Percentiles rank a stretch among this genome's conserved stretches.
phyloP scores from a whole-genome alignment of 2,797 vertebrate species.

The Xenentodon cancila region DNA sequence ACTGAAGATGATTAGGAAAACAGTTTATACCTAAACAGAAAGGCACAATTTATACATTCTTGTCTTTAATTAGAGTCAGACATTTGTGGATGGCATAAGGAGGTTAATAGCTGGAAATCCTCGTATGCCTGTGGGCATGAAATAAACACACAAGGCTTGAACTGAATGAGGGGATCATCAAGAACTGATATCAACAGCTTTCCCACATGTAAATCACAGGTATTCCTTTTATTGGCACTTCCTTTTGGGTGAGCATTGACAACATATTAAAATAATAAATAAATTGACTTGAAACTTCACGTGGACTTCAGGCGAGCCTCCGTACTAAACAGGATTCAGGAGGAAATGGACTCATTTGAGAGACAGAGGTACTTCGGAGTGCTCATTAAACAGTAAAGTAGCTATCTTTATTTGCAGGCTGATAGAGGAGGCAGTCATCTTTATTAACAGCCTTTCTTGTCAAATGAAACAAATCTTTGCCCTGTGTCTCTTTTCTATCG shows the following conservation, averaged over 20 bases:
- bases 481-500: neutral
- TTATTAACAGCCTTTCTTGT: slow-evolving; percentile 60
- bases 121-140: too few relatives aligned
- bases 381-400: slow-evolving; percentile 69
- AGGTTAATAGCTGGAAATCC: slow-evolving; percentile 15
- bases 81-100: slow-evolving; percentile 1
- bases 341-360: slow-evolving; percentile 64
- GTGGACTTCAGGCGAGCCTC: slow-evolving; percentile 41
- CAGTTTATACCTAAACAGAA: neutral
- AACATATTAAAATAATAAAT: slow-evolving; percentile 36
- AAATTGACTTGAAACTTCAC: slow-evolving; percentile 37
- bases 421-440: slow-evolving; percentile 65
- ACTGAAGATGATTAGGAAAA: neutral
- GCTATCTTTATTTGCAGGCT: slow-evolving; percentile 59
- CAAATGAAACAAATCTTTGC: slow-evolving; percentile 54
- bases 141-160: too few relatives aligned
- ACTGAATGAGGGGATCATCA: too few relatives aligned
- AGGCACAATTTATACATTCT: neutral
- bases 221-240: neutral
- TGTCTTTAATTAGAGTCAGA: too few relatives aligned
- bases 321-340: slow-evolving; percentile 56
- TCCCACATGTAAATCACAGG: slow-evolving; percentile 29
- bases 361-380: slow-evolving; percentile 62
- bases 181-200: neutral
- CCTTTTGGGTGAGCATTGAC: neutral